Evolutionary conservation across 2,113 vertebrate species (phyloP).

Genomic region (Melospiza melodia): DNA sequence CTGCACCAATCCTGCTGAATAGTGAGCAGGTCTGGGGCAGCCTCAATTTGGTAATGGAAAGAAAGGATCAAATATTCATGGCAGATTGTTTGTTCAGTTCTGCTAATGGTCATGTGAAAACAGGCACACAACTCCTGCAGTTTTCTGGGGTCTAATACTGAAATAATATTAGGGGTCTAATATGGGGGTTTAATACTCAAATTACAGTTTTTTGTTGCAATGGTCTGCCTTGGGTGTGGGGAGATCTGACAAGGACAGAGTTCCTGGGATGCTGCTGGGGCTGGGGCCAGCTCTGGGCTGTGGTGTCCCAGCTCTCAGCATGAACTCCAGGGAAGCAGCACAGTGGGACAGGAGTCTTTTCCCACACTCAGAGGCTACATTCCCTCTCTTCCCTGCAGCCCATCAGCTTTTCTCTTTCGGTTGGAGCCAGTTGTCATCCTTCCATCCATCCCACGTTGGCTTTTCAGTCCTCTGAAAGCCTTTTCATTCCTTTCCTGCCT

Average conservation of each 20-base stretch:
- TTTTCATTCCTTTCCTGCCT: slow-evolving; percentile 20
- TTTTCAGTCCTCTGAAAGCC: slow-evolving; percentile 21
- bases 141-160: not conserved
- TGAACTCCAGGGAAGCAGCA: not conserved
- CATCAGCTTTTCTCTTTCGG: not conserved
- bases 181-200: not conserved
- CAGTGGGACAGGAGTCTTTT: not conserved
- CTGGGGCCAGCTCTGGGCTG: too few species aligned
- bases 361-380: not conserved
- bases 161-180: not conserved
- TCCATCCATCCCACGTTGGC: not conserved
- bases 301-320: not conserved
- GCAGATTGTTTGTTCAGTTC: not conserved
- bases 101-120: not conserved
- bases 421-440: slow-evolving; percentile 7
- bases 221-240: not conserved
- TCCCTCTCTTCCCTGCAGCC: not conserved
- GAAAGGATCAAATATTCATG: not conserved
- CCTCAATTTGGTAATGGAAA: not conserved
- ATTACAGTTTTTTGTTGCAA: not conserved
- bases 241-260: not conserved
- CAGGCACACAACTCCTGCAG: too few species aligned
- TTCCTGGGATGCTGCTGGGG: not conserved
- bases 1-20: not conserved
- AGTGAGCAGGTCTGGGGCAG: not conserved